These are phyloP conservation scores for Drosophila setifemur DNA, from an alignment of 1,140 invertebrate genomes.

Conservation along the genomic window DNA sequence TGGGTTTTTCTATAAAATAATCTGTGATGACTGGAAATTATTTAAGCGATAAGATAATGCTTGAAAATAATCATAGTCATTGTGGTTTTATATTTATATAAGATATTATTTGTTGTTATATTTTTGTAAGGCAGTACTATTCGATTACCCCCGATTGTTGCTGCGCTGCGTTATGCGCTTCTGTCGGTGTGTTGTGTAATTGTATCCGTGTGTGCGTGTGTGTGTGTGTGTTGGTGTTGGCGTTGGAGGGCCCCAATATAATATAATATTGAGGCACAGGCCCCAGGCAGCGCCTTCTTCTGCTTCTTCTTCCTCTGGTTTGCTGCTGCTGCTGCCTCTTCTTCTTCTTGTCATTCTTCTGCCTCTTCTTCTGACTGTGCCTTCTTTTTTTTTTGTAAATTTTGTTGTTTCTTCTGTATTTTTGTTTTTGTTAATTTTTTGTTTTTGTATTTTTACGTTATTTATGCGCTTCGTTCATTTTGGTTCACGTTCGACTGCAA, in stretches of 20 bases:
- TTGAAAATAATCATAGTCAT: too few species aligned
- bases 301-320: conserved; percentile 8
- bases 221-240: conserved; percentile 15
- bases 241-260: conserved; percentile 39
- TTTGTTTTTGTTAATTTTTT: background rate
- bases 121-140: too few species aligned
- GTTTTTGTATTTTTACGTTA: conserved; percentile 60
- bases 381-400: conserved; percentile 2
- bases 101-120: too few species aligned
- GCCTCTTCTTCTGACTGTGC: conserved; percentile 6
- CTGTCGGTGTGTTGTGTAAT: background rate
- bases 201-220: conserved; percentile 10
- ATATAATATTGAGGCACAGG: conserved; percentile 24
- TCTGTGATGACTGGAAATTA: too few species aligned
- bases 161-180: background rate
- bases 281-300: conserved; percentile 41
- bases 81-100: too few species aligned
- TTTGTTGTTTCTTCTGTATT: conserved; percentile 15
- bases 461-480: conserved; percentile 75
- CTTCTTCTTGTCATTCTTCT: background rate
- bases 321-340: conserved; percentile 1
- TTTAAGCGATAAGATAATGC: too few species aligned
- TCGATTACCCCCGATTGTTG: background rate
- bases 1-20: too few species aligned
- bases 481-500: conserved; percentile 68